Evolutionary conservation across 2,113 vertebrate species (phyloP).

Genomic region (Todiramphus chloris): DNA sequence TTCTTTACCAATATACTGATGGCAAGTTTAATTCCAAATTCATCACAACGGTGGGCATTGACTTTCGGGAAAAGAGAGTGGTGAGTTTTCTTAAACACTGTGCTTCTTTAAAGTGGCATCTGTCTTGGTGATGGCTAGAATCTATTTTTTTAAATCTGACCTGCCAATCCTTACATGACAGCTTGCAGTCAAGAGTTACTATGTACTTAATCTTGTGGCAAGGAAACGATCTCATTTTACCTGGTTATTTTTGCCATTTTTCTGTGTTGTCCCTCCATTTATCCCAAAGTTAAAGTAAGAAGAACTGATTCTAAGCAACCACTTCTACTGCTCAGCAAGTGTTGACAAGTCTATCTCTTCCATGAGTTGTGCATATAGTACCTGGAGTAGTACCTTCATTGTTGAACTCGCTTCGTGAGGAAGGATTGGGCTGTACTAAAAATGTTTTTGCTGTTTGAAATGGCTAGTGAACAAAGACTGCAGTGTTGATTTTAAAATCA

Average conservation of each 20-base stretch:
- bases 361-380: not conserved
- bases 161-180: not conserved
- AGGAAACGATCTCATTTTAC: not conserved
- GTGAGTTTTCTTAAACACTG: constrained; percentile 74
- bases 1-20: constrained; percentile 97
- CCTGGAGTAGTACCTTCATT: not conserved
- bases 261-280: not conserved
- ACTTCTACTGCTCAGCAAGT: not conserved
- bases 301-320: not conserved
- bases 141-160: not conserved
- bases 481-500: not conserved
- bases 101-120: not conserved
- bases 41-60: constrained; percentile 97
- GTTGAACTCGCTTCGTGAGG: not conserved
- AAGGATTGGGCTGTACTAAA: not conserved
- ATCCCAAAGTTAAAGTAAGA: not conserved
- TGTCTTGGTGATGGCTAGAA: not conserved
- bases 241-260: not conserved
- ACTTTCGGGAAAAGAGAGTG: constrained; percentile 98
- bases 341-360: not conserved
- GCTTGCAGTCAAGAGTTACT: not conserved
- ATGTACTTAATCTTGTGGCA: not conserved
- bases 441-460: not conserved
- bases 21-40: constrained; percentile 97
- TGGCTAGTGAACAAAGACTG: not conserved